Conservation (phyloP, 2,888 invertebrate species). For the Brachypterus glaber region DNA sequence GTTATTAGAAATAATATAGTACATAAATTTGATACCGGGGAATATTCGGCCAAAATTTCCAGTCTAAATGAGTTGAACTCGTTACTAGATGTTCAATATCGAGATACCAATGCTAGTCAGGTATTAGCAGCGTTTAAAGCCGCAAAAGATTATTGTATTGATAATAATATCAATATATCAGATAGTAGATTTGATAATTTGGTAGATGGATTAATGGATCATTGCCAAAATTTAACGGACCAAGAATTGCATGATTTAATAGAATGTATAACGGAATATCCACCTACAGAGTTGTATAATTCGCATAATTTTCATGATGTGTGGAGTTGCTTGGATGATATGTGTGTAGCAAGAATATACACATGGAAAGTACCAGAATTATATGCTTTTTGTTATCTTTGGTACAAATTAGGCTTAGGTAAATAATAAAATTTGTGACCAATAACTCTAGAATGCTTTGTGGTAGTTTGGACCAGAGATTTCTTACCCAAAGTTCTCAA, state of each 20-base stretch:
- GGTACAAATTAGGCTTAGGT: slow-evolving; percentile 49
- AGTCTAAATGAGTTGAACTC: too few relatives aligned
- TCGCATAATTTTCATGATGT: slow-evolving; percentile 53
- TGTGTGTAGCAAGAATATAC: slow-evolving; percentile 44
- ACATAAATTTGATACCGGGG: too few relatives aligned
- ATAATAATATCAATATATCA: slow-evolving; percentile 30
- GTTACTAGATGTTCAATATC: too few relatives aligned
- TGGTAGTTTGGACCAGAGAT: too few relatives aligned
- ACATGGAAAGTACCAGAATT: slow-evolving; percentile 47
- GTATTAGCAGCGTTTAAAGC: slow-evolving; percentile 32
- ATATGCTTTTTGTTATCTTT: slow-evolving; percentile 53
- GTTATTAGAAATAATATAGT: too few relatives aligned
- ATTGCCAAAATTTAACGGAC: slow-evolving; percentile 47
- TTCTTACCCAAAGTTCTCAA: too few relatives aligned
- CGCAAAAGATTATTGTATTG: slow-evolving; percentile 27
- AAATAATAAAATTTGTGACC: too few relatives aligned
- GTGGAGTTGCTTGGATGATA: slow-evolving; percentile 59
- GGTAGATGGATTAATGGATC: slow-evolving; percentile 41
- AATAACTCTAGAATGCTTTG: too few relatives aligned
- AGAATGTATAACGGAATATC: slow-evolving; percentile 44
- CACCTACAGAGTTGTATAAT: slow-evolving; percentile 43
- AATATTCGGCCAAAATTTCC: too few relatives aligned
- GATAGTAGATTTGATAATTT: slow-evolving; percentile 35
- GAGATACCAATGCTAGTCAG: slow-evolving; percentile 24
- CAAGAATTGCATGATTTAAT: slow-evolving; percentile 49